These are phyloP conservation scores for Montifringilla adamsi DNA, from an alignment of 2,113 vertebrate species.

Conservation along the genomic window DNA sequence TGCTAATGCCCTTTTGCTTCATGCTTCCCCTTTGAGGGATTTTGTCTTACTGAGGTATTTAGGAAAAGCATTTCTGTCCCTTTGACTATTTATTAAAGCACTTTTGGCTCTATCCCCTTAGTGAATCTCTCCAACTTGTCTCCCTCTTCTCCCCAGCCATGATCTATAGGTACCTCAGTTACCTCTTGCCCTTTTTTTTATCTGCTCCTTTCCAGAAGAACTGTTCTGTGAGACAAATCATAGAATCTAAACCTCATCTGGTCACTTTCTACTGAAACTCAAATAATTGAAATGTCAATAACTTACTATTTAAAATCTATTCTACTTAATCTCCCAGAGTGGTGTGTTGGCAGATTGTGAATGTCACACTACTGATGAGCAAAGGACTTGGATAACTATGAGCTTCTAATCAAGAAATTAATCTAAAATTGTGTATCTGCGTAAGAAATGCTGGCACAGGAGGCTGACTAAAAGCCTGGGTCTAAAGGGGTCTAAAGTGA, in stretches of 20 bases:
- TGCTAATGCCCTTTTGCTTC: not conserved
- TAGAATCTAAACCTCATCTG: slow-evolving; percentile 58
- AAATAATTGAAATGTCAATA: slow-evolving; percentile 74
- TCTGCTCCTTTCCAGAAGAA: not conserved
- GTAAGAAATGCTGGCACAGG: slow-evolving; percentile 50
- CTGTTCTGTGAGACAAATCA: not conserved
- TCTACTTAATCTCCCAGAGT: slow-evolving; percentile 68
- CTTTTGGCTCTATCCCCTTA: not conserved
- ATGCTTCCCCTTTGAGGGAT: not conserved
- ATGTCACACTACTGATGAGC: slow-evolving; percentile 66
- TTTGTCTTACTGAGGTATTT: not conserved
- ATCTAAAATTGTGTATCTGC: slow-evolving; percentile 60
- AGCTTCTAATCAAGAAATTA: slow-evolving; percentile 61
- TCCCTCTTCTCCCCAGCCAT: not conserved
- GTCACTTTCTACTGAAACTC: slow-evolving; percentile 52
- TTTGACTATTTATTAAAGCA: not conserved
- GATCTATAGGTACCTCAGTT: not conserved
- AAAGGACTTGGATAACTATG: slow-evolving; percentile 63
- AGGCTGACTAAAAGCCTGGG: slow-evolving; percentile 4
- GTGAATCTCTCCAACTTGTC: not conserved
- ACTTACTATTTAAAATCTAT: slow-evolving; percentile 63
- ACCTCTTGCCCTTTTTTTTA: not conserved
- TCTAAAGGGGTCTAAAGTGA: slow-evolving; percentile 44
- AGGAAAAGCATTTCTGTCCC: not conserved
- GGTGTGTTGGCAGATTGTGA: slow-evolving; percentile 68